phyloP scores from a whole-genome alignment of 2,113 vertebrate species.

The Xiphophorus hellerii region DNA sequence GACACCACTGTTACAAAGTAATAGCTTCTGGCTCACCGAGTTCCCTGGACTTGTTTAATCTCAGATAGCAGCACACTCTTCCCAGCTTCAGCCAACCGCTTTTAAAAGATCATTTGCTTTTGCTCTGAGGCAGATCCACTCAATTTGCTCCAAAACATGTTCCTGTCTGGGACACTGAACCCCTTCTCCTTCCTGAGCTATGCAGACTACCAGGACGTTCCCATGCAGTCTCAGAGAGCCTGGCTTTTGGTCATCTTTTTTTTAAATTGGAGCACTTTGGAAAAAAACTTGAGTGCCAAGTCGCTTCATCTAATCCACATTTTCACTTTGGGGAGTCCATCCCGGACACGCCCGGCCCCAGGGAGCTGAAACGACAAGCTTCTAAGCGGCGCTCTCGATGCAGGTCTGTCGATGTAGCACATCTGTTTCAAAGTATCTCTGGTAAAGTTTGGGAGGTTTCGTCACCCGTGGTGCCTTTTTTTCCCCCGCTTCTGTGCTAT shows the following conservation, averaged over 20 bases:
- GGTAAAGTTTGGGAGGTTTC: not conserved
- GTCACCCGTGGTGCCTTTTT: not conserved
- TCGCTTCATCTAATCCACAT: not conserved
- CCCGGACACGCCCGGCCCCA: not conserved
- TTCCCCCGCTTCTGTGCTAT: too few relatives aligned
- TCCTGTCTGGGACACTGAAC: too few relatives aligned
- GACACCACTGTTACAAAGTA: too few relatives aligned
- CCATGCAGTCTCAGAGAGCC: not conserved
- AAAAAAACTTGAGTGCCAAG: not conserved
- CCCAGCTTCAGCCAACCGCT: too few relatives aligned
- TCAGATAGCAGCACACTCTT: too few relatives aligned
- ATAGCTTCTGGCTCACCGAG: too few relatives aligned
- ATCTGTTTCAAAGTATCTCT: not conserved
- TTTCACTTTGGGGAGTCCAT: not conserved
- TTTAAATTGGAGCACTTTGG: not conserved
- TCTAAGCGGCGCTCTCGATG: not conserved
- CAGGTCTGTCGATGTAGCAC: not conserved
- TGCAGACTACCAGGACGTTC: too few relatives aligned
- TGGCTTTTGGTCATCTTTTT: not conserved
- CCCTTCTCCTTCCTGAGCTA: too few relatives aligned
- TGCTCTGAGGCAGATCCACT: too few relatives aligned
- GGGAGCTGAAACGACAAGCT: not conserved
- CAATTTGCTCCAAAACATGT: too few relatives aligned
- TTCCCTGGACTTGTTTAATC: too few relatives aligned
- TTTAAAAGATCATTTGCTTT: too few relatives aligned